Evolutionary conservation across 2,888 invertebrate species (phyloP).

Genomic region (Cephonodes hylas): DNA sequence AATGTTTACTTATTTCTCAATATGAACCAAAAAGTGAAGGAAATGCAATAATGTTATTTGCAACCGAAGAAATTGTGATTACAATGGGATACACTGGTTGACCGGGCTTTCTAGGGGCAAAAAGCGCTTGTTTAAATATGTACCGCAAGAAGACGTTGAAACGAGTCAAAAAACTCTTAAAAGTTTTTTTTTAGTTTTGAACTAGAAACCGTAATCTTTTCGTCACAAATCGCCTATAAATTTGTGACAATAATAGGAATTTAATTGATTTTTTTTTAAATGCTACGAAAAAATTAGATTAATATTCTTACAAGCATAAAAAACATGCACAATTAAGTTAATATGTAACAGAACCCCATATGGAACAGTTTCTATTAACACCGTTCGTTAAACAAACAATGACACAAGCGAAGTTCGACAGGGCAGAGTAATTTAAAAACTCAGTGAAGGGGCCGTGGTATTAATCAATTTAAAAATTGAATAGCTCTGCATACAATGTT

Average conservation of each 20-base stretch:
- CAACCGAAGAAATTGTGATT: background rate
- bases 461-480: conserved; percentile 23
- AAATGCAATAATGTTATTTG: background rate
- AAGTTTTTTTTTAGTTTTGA: background rate
- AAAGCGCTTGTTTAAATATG: background rate
- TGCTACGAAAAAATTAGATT: no score
- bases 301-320: background rate
- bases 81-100: background rate
- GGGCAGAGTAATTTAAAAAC: background rate
- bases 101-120: background rate
- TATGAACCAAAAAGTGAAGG: background rate
- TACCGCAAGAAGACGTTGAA: background rate
- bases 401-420: background rate
- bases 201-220: background rate
- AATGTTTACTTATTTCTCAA: conserved; percentile 11
- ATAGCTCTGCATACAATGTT: conserved; percentile 21
- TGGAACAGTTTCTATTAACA: conserved; percentile 24
- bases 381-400: background rate
- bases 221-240: background rate
- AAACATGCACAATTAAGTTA: no score
- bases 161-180: background rate
- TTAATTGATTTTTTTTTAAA: background rate
- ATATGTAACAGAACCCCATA: background rate
- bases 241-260: background rate
- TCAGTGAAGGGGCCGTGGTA: background rate